These are phyloP conservation scores for Campopleginae sp. DNA, from an alignment of 2,888 invertebrate species.

Conservation along the genomic window DNA sequence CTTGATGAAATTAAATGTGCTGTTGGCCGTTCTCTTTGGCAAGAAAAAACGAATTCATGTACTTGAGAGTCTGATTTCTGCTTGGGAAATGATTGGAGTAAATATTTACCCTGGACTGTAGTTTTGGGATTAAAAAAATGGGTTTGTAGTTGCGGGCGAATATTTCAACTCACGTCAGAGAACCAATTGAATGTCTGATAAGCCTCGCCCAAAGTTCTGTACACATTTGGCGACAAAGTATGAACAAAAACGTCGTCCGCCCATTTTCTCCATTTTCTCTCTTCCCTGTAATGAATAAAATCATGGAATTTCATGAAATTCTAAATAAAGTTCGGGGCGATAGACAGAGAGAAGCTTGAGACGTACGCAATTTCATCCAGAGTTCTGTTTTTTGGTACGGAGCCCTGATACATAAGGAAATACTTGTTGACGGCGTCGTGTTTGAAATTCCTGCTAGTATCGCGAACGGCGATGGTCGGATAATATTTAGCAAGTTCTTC, in stretches of 20 bases:
- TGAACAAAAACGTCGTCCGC: constrained; percentile 96
- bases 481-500: constrained; percentile 91
- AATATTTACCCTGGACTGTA: too few relatives aligned
- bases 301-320: constrained; percentile 28
- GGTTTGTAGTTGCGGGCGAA: too few relatives aligned
- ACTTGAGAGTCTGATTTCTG: too few relatives aligned
- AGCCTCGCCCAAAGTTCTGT: constrained; percentile 93
- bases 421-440: constrained; percentile 94
- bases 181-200: constrained; percentile 97
- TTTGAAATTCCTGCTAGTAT: constrained; percentile 88
- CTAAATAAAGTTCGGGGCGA: too few relatives aligned
- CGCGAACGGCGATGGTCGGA: constrained; percentile 89
- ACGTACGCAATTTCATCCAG: constrained; percentile 87
- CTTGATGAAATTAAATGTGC: too few relatives aligned
- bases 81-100: not conserved
- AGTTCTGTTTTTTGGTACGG: constrained; percentile 85
- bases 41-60: too few relatives aligned
- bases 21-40: too few relatives aligned
- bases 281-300: constrained; percentile 87
- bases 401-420: constrained; percentile 92
- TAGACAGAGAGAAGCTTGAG: not conserved
- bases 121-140: not conserved
- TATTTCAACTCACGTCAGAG: constrained; percentile 86
- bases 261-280: constrained; percentile 98
- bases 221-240: constrained; percentile 97